A percentile compares a stretch with the other conserved stretches of the same genome.
Evolutionary conservation across 2,888 invertebrate species (phyloP).

Genomic region (Gryllus longicercus): DNA sequence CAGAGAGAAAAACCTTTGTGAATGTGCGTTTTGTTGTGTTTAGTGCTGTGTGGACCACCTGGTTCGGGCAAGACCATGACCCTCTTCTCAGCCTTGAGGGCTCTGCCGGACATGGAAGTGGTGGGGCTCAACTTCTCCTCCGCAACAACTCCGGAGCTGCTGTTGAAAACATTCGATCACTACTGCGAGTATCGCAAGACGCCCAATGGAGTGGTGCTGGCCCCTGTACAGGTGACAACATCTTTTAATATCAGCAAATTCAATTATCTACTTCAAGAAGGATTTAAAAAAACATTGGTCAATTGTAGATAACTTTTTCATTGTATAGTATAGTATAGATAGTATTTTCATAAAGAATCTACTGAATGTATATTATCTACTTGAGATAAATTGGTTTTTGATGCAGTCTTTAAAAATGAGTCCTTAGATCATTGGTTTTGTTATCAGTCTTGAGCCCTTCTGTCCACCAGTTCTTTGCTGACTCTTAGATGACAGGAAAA

Average conservation of each 20-base stretch:
- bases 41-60: conserved; percentile 96
- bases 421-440: too few species aligned
- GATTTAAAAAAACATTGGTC: too few species aligned
- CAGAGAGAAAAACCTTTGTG: too few species aligned
- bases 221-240: conserved; percentile 74
- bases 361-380: not conserved
- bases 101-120: conserved; percentile 98
- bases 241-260: not conserved
- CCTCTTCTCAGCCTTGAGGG: conserved; percentile 94
- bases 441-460: too few species aligned
- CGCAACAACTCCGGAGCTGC: conserved; percentile 95
- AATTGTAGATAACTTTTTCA: too few species aligned
- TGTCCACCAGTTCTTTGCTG: too few species aligned
- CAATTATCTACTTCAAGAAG: not conserved
- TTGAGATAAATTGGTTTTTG: not conserved
- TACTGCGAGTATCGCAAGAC: conserved; percentile 99
- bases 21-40: not conserved
- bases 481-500: too few species aligned
- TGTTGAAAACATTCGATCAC: conserved; percentile 98
- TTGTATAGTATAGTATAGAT: too few species aligned
- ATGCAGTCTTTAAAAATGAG: too few species aligned
- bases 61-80: conserved; percentile 99
- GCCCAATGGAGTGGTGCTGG: conserved; percentile 93
- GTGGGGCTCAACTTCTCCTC: conserved; percentile 99
- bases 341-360: too few species aligned